Conservation (phyloP, 2,113 vertebrate genomes). For the Pterocles gutturalis region DNA sequence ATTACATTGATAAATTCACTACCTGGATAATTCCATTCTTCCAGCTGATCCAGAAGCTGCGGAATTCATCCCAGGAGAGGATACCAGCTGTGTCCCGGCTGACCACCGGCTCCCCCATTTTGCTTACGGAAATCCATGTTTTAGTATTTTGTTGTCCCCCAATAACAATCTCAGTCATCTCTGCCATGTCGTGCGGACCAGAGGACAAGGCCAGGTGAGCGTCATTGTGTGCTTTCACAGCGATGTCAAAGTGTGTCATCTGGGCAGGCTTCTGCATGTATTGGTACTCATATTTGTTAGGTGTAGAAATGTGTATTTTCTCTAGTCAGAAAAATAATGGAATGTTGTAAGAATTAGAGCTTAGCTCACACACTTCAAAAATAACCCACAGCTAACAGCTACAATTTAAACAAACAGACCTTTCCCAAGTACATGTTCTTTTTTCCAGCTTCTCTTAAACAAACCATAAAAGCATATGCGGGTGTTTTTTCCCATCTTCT, state of each 20-base stretch:
- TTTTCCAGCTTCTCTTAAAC: neutral
- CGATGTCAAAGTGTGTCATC: constrained; percentile 85
- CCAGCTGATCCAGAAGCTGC: constrained; percentile 94
- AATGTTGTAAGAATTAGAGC: neutral
- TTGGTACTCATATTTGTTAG: constrained; percentile 95
- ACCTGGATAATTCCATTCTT: constrained; percentile 85
- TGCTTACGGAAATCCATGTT: constrained; percentile 89
- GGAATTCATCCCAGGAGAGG: constrained; percentile 94
- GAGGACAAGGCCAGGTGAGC: constrained; percentile 89
- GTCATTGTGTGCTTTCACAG: constrained; percentile 91
- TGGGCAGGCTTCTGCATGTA: constrained; percentile 88
- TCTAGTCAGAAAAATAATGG: constrained; percentile 77
- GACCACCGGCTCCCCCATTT: constrained; percentile 88
- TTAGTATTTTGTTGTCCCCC: constrained; percentile 89
- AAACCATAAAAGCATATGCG: neutral
- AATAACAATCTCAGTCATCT: constrained; percentile 90
- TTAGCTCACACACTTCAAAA: neutral
- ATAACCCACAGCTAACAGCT: neutral
- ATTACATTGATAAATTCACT: neutral
- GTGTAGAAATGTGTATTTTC: constrained; percentile 94
- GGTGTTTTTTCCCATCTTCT: neutral
- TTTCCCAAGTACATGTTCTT: neutral
- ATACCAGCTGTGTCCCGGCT: constrained; percentile 82
- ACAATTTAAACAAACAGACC: neutral
- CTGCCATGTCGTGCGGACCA: constrained; percentile 86